Evolutionary conservation across 2,888 invertebrate species (phyloP).

Genomic region (Ditylenchus weischeri): DNA sequence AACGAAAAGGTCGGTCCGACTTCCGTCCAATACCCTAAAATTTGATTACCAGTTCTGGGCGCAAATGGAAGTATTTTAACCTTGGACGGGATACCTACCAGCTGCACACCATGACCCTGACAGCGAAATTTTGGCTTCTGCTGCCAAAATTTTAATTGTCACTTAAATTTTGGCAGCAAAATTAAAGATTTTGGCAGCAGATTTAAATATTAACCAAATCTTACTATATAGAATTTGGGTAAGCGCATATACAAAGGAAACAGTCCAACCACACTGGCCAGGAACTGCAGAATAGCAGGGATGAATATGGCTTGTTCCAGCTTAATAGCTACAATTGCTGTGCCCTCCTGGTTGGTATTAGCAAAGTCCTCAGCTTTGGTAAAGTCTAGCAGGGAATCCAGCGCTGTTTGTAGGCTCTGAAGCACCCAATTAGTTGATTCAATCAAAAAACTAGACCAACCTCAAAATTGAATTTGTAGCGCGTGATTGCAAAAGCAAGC

Average conservation of each 20-base stretch:
- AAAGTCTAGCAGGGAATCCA: conserved; percentile 33
- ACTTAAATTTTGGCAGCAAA: too few relatives aligned
- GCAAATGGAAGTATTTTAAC: too few relatives aligned
- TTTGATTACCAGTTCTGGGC: too few relatives aligned
- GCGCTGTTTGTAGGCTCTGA: not conserved
- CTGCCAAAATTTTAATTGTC: too few relatives aligned
- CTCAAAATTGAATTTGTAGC: conserved; percentile 13
- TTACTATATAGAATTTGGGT: conserved; percentile 19
- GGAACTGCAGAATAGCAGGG: conserved; percentile 32
- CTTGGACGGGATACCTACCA: conserved; percentile 9
- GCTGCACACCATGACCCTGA: too few relatives aligned
- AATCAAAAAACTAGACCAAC: too few relatives aligned
- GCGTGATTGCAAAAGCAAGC: conserved; percentile 28
- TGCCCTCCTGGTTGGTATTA: conserved; percentile 34
- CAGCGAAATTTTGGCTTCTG: too few relatives aligned
- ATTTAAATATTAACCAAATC: too few relatives aligned
- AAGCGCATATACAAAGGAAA: conserved; percentile 25
- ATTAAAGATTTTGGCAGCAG: too few relatives aligned
- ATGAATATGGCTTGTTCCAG: conserved; percentile 29
- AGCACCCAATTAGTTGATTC: not conserved
- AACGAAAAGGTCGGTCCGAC: not conserved
- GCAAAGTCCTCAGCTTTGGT: conserved; percentile 36
- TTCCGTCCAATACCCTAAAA: too few relatives aligned
- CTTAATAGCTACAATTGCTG: conserved; percentile 35
- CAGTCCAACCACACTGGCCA: conserved; percentile 28